Conservation (phyloP, 1,140 invertebrate genomes). For the Achatina immaculata region DNA sequence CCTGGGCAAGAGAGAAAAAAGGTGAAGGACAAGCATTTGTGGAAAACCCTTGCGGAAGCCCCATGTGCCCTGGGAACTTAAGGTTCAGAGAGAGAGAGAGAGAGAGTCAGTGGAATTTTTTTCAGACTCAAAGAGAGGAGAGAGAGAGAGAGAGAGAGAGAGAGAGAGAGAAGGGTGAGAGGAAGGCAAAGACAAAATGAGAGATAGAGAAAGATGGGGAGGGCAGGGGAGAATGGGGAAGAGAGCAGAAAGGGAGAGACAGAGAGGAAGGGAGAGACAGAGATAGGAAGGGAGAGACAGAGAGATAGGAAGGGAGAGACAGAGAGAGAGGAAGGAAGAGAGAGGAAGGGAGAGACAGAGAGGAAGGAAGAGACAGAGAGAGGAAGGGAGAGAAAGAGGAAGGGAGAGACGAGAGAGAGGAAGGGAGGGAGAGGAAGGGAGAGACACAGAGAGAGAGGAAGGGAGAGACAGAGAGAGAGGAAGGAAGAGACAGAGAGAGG, state of each 20-base stretch:
- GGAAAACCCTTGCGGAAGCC: no score
- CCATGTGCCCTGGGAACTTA: no score
- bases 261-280: not conserved
- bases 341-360: not conserved
- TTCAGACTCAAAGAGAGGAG: no score
- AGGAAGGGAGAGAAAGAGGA: not conserved
- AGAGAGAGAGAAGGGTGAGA: no score
- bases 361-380: not conserved
- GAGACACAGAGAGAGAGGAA: slow-evolving; percentile 2
- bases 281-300: no score
- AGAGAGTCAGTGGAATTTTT: no score
- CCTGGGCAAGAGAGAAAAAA: no score
- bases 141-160: no score
- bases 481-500: slow-evolving; percentile 8
- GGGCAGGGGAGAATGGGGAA: not conserved
- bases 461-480: slow-evolving; percentile 15
- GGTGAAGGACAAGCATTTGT: no score
- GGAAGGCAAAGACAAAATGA: not conserved
- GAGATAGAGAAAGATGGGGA: not conserved
- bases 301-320: slow-evolving; percentile 12
- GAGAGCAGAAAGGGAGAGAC: not conserved
- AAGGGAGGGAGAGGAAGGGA: not conserved
- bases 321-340: not conserved
- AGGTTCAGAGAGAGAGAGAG: no score
- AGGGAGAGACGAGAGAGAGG: not conserved